Evolutionary conservation across 2,113 vertebrate species (phyloP), one percentile per base, ranked within the genome.

Genomic region (Phocoena phocoena): DNA sequence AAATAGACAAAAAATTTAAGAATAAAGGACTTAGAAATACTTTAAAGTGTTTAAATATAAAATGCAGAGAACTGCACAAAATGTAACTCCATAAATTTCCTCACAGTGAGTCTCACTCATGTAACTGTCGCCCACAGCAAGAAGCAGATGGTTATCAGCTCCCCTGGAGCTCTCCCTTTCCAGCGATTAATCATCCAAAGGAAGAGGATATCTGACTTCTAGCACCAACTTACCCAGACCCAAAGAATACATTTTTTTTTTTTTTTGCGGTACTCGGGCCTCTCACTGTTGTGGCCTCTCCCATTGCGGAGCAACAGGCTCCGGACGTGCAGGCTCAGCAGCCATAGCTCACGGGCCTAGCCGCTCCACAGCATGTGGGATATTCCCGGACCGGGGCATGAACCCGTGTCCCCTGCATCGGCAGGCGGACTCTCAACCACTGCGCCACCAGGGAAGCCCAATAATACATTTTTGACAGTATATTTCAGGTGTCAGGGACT

Each of bases 401-500:
- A 47, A 47, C 44, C 44, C 9, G 44, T 10, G 44, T 47, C 9
- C 44, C 44, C 44, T 10, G 44, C 44, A 47, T 47, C 44, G 44
- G 44, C 44, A 47, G 44, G 44, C 44, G 44, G 44, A 47, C 44
- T 47, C 44, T 10, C 44, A 47, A 47, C 44, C 44, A 47, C 44
- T 47, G 44, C 44, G 44, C 44, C 44, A 47, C 44, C 44, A 47
- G 10, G 44, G 44, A 47, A 47, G 44, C 44, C 44, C 44, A 76
- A 91, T 77, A 89, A 94, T 88, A 79, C 84, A 97, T 93, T 97
- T 97, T 96, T 95, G 90, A 97, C 92, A 38, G 88, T 28, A 36
- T 3, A 44, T 74, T 93, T 96, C 67, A n/a, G 47, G 94, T 93
- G 67, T 96, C 77, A 88, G 88, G 73, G 23, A 53, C 74, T 81